Evolutionary conservation across 2,888 invertebrate genomes (phyloP).

Genomic region (Terebella lapidaria): DNA sequence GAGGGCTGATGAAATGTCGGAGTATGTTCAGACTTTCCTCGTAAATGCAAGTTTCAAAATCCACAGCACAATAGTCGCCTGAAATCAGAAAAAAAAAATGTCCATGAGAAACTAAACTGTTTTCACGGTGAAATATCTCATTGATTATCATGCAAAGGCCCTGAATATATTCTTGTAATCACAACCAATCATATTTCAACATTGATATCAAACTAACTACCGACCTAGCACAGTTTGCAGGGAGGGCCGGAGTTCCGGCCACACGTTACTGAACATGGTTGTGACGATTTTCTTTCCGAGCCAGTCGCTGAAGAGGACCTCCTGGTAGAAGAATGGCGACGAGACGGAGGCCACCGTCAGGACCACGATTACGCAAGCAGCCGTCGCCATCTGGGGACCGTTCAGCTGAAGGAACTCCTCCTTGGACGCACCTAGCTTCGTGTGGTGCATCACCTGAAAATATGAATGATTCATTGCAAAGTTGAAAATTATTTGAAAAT

Average conservation of each 20-base stretch:
- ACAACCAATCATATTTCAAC: too few relatives aligned
- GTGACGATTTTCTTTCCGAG: constrained; percentile 47
- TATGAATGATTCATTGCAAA: too few relatives aligned
- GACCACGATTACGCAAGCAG: constrained; percentile 41
- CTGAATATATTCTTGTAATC: too few relatives aligned
- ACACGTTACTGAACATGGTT: constrained; percentile 47
- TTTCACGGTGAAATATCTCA: background rate
- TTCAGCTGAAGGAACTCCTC: constrained; percentile 49
- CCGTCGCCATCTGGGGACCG: constrained; percentile 41
- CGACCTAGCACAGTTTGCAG: constrained; percentile 47
- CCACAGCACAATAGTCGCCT: constrained; percentile 49
- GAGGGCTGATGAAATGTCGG: constrained; percentile 45
- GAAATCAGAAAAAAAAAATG: background rate
- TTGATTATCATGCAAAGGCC: background rate
- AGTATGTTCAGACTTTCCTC: constrained; percentile 46
- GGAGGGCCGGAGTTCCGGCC: constrained; percentile 37
- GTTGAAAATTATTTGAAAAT: too few relatives aligned
- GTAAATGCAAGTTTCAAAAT: constrained; percentile 50
- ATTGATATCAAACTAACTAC: too few relatives aligned
- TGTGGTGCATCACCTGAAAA: constrained; percentile 47
- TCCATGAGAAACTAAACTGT: background rate
- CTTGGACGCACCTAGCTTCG: constrained; percentile 46
- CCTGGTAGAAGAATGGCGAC: constrained; percentile 49
- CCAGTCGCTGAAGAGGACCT: constrained; percentile 47
- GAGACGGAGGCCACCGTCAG: constrained; percentile 40